Percentiles rank a stretch among this genome's conserved stretches.
Conservation (phyloP, 2,888 invertebrate species). For the Diploptera punctata region DNA sequence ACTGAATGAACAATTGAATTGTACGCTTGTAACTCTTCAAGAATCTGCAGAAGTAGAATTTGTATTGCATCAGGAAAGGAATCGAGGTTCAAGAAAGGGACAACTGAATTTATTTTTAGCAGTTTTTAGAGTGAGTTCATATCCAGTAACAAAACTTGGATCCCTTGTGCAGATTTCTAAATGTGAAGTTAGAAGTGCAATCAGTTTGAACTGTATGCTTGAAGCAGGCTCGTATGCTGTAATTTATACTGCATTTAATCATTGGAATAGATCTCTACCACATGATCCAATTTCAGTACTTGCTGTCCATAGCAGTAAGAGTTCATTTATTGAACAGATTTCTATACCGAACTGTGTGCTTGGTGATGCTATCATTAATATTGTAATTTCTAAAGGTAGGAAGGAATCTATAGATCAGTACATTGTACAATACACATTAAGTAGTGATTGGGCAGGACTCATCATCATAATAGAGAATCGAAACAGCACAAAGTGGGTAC, state of each 20-base stretch:
- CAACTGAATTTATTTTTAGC: conserved; percentile 92
- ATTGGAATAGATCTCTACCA: conserved; percentile 80
- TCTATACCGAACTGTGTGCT: conserved; percentile 82
- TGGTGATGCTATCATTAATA: conserved; percentile 92
- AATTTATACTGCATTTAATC: conserved; percentile 93
- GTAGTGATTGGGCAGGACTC: background rate
- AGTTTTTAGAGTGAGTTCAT: conserved; percentile 78
- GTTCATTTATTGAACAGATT: conserved; percentile 85
- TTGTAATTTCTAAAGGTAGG: conserved; percentile 87
- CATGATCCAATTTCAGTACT: conserved; percentile 80
- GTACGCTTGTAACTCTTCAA: conserved; percentile 86
- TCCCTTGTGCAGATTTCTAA: conserved; percentile 83
- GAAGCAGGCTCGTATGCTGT: conserved; percentile 93
- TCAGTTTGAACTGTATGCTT: conserved; percentile 94
- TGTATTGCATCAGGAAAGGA: conserved; percentile 93
- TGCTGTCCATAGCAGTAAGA: conserved; percentile 93
- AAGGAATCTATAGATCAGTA: background rate
- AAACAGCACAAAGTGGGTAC: background rate
- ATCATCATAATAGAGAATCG: background rate
- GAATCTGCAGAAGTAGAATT: conserved; percentile 97
- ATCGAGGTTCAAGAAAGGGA: conserved; percentile 88
- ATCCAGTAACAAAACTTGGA: conserved; percentile 76
- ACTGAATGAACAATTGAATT: conserved; percentile 80
- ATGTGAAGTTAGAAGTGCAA: conserved; percentile 89
- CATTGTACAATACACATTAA: background rate